Conservation (phyloP, 2,113 vertebrate species). For the Syrmaticus mikado region DNA sequence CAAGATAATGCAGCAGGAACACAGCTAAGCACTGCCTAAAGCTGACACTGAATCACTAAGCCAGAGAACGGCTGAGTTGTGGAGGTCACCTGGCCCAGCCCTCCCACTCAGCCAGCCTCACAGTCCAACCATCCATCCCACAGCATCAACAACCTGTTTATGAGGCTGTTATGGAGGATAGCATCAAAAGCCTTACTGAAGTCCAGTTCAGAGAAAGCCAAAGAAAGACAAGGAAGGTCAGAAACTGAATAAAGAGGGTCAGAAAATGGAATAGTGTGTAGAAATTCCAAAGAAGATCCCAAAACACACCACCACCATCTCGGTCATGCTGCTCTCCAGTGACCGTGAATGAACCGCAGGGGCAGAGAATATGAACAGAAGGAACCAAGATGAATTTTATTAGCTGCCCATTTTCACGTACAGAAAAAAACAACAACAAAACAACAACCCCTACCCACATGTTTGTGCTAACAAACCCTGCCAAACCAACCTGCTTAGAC, state of each 20-base stretch:
- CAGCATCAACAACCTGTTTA: background rate
- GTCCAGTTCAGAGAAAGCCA: background rate
- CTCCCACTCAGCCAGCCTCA: background rate
- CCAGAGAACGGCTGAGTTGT: background rate
- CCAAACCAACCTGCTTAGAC: background rate
- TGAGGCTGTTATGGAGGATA: background rate
- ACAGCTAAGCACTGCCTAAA: background rate
- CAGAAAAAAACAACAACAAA: background rate
- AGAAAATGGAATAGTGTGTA: background rate
- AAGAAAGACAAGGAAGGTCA: background rate
- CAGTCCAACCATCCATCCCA: background rate
- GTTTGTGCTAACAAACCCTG: background rate
- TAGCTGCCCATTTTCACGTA: background rate
- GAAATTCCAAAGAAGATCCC: background rate
- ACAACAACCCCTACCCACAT: background rate
- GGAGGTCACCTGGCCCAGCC: background rate
- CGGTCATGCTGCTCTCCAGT: background rate
- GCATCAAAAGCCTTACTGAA: background rate
- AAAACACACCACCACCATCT: accelerated
- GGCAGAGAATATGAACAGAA: background rate
- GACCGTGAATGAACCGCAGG: background rate
- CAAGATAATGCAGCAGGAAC: accelerated
- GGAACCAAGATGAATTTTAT: background rate
- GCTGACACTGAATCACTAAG: background rate
- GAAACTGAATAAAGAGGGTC: background rate